These are phyloP conservation scores for Uloborus diversus DNA, from an alignment of 1,140 invertebrate genomes.

Conservation along the genomic window DNA sequence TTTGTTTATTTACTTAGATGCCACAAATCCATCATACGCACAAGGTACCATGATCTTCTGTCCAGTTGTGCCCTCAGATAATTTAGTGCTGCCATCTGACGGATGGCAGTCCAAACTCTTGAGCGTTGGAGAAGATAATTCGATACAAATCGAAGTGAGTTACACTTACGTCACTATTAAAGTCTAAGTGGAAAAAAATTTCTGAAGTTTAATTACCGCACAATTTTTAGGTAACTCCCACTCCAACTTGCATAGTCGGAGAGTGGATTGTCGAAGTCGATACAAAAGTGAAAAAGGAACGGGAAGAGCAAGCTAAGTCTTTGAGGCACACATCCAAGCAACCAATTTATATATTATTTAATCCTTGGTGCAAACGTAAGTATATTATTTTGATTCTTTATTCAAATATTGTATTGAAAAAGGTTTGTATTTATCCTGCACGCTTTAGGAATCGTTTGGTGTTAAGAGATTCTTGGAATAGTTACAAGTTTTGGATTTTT, in stretches of 20 bases:
- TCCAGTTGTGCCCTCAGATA: conserved; percentile 72
- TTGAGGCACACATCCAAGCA: conserved; percentile 74
- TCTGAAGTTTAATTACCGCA: too few relatives aligned
- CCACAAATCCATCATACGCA: conserved; percentile 78
- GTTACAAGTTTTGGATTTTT: too few relatives aligned
- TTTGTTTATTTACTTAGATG: conserved; percentile 69
- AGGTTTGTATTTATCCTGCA: too few relatives aligned
- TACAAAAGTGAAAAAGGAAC: conserved; percentile 75
- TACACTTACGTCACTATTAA: conserved; percentile 60
- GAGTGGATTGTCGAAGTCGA: conserved; percentile 89
- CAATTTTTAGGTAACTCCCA: conserved; percentile 77
- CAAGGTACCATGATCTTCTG: conserved; percentile 81
- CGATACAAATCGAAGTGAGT: conserved; percentile 1
- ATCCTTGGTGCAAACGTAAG: conserved; percentile 75
- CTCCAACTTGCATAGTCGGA: conserved; percentile 80
- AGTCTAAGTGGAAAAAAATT: too few relatives aligned
- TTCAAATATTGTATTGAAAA: too few relatives aligned
- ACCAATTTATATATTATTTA: conserved; percentile 73
- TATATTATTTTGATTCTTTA: not conserved
- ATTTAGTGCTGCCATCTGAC: conserved; percentile 51
- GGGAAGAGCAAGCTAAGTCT: conserved; percentile 63
- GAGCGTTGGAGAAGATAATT: conserved; percentile 1
- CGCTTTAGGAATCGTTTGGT: too few relatives aligned
- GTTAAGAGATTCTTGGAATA: too few relatives aligned
- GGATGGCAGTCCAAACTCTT: conserved; percentile 49